A percentile compares a stretch with the other conserved stretches of the same genome.
Evolutionary conservation across 2,888 invertebrate genomes (phyloP).

Genomic region (Romanomermis culicivorax): DNA sequence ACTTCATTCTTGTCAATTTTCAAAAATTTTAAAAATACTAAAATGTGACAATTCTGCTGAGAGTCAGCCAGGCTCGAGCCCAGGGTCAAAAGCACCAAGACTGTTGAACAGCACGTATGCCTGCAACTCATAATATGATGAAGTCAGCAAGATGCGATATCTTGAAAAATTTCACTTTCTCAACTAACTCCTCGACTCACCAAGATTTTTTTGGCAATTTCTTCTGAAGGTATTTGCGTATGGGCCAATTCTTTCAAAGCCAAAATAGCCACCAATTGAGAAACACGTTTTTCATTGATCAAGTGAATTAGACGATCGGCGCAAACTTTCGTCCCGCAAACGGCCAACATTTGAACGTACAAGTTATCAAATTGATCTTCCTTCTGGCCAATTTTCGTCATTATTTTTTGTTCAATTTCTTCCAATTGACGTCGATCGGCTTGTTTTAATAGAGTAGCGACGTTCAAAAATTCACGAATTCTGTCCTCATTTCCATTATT

Average conservation of each 20-base stretch:
- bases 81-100: too few relatives aligned
- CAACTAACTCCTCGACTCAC: too few relatives aligned
- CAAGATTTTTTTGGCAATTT: not conserved
- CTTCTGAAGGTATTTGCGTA: not conserved
- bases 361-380: not conserved
- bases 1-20: too few relatives aligned
- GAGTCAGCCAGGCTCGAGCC: too few relatives aligned
- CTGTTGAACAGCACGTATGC: too few relatives aligned
- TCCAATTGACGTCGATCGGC: not conserved
- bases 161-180: too few relatives aligned
- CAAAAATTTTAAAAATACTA: too few relatives aligned
- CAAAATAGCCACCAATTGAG: not conserved
- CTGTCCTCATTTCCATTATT: not conserved
- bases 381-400: not conserved
- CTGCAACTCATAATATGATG: too few relatives aligned
- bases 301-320: not conserved
- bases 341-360: not conserved
- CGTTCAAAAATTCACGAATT: too few relatives aligned
- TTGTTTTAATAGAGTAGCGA: not conserved
- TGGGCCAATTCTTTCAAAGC: not conserved
- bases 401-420: not conserved
- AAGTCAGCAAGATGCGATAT: too few relatives aligned
- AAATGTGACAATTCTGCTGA: too few relatives aligned
- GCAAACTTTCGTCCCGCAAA: not conserved
- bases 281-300: not conserved